A percentile compares a stretch with the other conserved stretches of the same genome.
phyloP scores from a whole-genome alignment of 2,113 vertebrate species.

The Hylia prasina region DNA sequence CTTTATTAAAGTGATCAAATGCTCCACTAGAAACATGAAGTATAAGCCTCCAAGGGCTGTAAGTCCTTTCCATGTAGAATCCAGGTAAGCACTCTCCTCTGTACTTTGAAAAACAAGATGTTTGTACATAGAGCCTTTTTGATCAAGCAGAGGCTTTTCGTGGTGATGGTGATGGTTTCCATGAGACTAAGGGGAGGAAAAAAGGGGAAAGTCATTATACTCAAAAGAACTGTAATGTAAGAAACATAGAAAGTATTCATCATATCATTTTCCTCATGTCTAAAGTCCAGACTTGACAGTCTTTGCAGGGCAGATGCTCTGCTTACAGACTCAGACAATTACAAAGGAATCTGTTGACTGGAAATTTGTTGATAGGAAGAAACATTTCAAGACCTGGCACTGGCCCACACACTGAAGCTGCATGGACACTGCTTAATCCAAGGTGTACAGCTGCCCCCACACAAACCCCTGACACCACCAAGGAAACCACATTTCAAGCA shows the following conservation, averaged over 20 bases:
- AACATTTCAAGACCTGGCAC: neutral
- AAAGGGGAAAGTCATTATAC: neutral
- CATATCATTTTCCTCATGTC: neutral
- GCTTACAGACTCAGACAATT: neutral
- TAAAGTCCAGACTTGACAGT: neutral
- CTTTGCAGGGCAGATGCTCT: neutral
- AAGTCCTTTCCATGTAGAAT: conserved; percentile 91
- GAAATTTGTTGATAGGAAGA: neutral
- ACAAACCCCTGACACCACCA: neutral
- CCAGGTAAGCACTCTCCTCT: conserved; percentile 79
- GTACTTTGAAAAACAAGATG: conserved; percentile 67
- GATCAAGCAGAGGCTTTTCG: conserved; percentile 64
- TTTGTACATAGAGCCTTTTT: conserved; percentile 62
- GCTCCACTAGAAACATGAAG: conserved; percentile 97
- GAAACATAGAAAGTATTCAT: neutral
- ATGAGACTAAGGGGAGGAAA: conserved; percentile 69
- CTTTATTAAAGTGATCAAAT: conserved; percentile 94
- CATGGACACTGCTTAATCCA: neutral
- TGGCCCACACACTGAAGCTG: neutral
- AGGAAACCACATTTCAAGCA: neutral
- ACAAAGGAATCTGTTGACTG: accelerated
- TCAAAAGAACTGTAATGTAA: neutral
- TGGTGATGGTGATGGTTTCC: conserved; percentile 76
- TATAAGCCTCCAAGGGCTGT: conserved; percentile 92
- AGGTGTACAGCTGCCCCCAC: neutral